A percentile compares a stretch with the other conserved stretches of the same genome.
phyloP scores from a whole-genome alignment of 2,888 invertebrate genomes.

The Ganaspis brasiliensis region DNA sequence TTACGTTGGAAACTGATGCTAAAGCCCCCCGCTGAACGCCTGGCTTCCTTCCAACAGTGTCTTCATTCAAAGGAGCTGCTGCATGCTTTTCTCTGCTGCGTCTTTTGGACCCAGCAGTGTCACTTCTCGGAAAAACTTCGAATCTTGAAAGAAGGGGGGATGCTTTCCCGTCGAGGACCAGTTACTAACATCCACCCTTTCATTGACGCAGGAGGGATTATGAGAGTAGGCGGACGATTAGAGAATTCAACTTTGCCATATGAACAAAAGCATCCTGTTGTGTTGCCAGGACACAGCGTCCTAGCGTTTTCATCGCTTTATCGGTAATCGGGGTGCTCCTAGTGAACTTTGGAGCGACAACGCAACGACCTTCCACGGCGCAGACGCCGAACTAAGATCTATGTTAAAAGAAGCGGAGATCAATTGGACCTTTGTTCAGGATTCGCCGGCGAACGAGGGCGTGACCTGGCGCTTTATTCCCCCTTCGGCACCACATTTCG shows the following conservation, averaged over 20 bases:
- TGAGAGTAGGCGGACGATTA: conserved; percentile 28
- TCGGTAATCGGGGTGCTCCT: background rate
- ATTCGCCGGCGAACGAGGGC: background rate
- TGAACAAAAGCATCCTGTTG: background rate
- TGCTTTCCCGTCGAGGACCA: background rate
- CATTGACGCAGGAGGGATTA: background rate
- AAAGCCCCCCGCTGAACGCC: background rate
- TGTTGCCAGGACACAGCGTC: background rate
- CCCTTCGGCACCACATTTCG: background rate
- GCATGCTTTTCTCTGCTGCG: background rate
- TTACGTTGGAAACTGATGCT: background rate
- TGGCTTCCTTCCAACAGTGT: too few species aligned
- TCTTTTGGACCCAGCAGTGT: background rate
- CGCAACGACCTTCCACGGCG: too few species aligned
- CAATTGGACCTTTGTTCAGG: background rate
- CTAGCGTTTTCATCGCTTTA: background rate
- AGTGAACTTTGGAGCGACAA: background rate
- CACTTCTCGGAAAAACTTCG: background rate
- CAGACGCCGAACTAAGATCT: background rate
- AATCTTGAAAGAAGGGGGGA: background rate
- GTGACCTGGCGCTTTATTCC: background rate
- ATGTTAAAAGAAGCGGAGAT: background rate
- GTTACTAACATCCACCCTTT: background rate
- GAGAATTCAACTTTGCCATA: background rate
- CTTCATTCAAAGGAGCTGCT: too few species aligned